phyloP scores from a whole-genome alignment of 1,140 invertebrate genomes.

The Rhagoletis pomonella region DNA sequence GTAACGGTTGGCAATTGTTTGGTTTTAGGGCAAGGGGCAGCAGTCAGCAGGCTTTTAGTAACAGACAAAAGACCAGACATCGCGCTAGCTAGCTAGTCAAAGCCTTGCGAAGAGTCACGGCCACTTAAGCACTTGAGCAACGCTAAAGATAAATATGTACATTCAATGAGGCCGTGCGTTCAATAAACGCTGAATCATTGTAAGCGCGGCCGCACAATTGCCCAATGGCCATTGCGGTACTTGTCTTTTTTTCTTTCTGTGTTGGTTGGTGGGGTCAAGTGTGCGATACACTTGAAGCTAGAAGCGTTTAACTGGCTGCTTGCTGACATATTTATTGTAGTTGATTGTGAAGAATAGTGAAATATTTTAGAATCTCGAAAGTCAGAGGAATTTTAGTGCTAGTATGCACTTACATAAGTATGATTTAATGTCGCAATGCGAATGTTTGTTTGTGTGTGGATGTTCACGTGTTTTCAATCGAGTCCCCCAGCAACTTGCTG shows the following conservation, averaged over 20 bases:
- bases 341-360: not conserved
- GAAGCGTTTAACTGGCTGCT: not conserved
- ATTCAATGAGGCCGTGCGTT: not conserved
- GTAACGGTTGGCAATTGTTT: not conserved
- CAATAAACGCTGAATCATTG: not conserved
- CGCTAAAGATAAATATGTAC: not conserved
- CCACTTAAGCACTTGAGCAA: slow-evolving; percentile 14
- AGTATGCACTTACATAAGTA: no score
- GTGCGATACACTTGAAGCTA: not conserved
- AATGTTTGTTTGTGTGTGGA: not conserved
- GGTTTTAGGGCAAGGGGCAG: not conserved
- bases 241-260: not conserved
- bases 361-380: no score
- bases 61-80: slow-evolving; percentile 1
- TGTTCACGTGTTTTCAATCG: not conserved
- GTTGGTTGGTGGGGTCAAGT: not conserved
- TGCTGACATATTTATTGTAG: not conserved
- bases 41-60: not conserved
- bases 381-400: no score
- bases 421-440: no score
- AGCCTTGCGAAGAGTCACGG: slow-evolving; percentile 30
- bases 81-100: not conserved
- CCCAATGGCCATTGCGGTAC: slow-evolving; percentile 20
- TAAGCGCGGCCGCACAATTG: not conserved
- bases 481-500: not conserved